These are phyloP conservation scores for Idaea biselata DNA, from an alignment of 2,888 invertebrate species.

Conservation along the genomic window DNA sequence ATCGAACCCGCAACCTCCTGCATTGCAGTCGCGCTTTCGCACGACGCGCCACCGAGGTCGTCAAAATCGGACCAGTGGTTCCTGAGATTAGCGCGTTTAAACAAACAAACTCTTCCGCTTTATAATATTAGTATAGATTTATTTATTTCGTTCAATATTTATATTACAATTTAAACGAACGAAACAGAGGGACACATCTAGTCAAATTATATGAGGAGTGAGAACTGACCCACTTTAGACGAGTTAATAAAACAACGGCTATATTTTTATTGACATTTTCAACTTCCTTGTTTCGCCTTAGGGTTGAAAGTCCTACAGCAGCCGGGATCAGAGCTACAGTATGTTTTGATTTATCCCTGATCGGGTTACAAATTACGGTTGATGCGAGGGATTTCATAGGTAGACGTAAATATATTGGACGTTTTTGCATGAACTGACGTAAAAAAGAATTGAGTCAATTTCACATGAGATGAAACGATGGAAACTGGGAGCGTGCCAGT, in stretches of 20 bases:
- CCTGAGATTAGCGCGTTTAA: too few species aligned
- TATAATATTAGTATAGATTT: too few species aligned
- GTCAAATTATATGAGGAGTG: neutral
- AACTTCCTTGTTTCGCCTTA: neutral
- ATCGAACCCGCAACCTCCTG: too few species aligned
- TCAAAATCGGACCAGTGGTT: too few species aligned
- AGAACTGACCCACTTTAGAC: neutral
- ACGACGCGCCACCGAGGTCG: too few species aligned
- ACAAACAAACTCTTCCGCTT: too few species aligned
- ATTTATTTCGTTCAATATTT: too few species aligned
- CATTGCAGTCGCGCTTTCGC: too few species aligned
- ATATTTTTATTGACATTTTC: neutral
- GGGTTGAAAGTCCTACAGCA: neutral
- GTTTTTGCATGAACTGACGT: conserved; percentile 9
- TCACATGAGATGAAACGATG: neutral
- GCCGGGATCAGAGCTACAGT: conserved; percentile 24
- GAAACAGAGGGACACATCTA: neutral
- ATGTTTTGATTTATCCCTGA: conserved; percentile 33
- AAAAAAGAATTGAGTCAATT: neutral
- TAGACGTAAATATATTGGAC: conserved; percentile 24
- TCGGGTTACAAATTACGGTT: conserved; percentile 29
- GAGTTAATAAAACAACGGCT: neutral
- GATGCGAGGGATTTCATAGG: conserved; percentile 21
- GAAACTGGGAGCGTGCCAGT: neutral
- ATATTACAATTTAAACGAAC: neutral